Evolutionary conservation across 2,888 invertebrate species (phyloP).

Genomic region (Philopedon plagiatum): DNA sequence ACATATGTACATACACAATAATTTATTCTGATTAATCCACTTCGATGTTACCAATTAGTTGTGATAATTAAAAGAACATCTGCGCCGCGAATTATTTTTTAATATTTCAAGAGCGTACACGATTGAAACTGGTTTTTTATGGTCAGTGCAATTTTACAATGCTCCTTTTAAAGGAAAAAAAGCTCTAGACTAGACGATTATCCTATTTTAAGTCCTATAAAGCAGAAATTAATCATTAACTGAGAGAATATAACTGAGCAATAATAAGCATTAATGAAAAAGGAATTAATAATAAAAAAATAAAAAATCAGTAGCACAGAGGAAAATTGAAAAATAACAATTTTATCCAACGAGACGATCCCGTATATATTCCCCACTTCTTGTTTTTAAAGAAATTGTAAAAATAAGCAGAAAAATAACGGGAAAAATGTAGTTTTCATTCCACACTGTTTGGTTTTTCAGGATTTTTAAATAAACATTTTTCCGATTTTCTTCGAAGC

Average conservation of each 20-base stretch:
- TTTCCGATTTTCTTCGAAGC: slow-evolving; percentile 1
- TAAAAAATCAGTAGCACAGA: too few relatives aligned
- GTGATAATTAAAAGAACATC: slow-evolving; percentile 6
- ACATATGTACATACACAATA: background rate
- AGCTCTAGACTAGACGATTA: too few relatives aligned
- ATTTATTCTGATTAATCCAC: background rate
- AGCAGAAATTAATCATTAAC: too few relatives aligned
- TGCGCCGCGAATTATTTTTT: background rate
- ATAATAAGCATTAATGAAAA: too few relatives aligned
- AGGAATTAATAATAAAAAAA: too few relatives aligned
- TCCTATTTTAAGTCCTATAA: too few relatives aligned
- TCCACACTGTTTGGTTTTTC: background rate
- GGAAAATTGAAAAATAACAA: too few relatives aligned
- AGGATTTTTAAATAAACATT: slow-evolving; percentile 10
- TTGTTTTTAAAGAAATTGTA: background rate
- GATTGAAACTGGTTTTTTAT: background rate
- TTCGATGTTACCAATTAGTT: slow-evolving; percentile 5
- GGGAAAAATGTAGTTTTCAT: background rate
- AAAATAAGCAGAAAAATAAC: background rate
- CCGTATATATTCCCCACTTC: too few relatives aligned
- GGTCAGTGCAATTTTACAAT: background rate
- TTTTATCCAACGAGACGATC: too few relatives aligned
- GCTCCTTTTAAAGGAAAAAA: too few relatives aligned
- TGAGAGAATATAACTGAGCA: too few relatives aligned
- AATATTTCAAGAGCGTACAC: background rate